These are phyloP conservation scores for Melanotaenia parkinsoni DNA, from an alignment of 2,797 vertebrate genomes.

Conservation along the genomic window DNA sequence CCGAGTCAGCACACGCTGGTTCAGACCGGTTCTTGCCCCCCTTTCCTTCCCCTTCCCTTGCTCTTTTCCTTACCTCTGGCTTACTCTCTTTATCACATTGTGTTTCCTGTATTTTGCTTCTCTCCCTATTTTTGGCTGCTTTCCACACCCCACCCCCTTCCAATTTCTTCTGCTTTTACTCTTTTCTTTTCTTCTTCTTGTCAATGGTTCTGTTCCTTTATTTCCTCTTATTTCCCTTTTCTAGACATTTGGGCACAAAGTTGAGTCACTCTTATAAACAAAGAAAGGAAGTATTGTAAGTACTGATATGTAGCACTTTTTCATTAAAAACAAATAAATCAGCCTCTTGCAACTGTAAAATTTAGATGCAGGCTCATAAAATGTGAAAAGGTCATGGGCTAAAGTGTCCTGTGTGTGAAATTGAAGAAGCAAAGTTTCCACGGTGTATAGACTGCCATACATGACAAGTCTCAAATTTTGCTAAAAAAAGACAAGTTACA, in stretches of 20 bases:
- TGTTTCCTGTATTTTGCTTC: constrained; percentile 20
- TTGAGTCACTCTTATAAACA: constrained; percentile 7
- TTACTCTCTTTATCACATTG: constrained; percentile 35
- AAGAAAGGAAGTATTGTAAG: background rate
- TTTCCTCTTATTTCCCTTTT: constrained; percentile 14
- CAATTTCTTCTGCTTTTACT: background rate
- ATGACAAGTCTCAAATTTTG: background rate
- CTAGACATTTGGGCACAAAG: constrained; percentile 49
- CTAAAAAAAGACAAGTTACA: background rate
- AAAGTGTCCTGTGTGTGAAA: background rate
- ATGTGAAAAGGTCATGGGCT: constrained; percentile 5
- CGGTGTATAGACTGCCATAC: background rate
- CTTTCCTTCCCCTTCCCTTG: constrained; percentile 39
- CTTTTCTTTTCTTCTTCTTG: constrained; percentile 2
- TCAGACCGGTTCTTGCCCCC: constrained; percentile 80
- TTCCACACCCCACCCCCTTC: background rate
- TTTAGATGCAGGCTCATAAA: background rate
- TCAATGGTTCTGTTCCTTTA: background rate
- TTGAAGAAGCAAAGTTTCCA: background rate
- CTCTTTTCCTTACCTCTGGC: constrained; percentile 29
- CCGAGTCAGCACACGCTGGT: constrained; percentile 77
- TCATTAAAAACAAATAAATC: background rate
- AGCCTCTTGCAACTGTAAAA: background rate
- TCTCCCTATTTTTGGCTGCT: constrained; percentile 19
- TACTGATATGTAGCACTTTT: background rate